A percentile compares a stretch with the other conserved stretches of the same genome.
These are phyloP conservation scores for Chrysina gloriosa DNA, from an alignment of 2,888 invertebrate species.

Conservation along the genomic window DNA sequence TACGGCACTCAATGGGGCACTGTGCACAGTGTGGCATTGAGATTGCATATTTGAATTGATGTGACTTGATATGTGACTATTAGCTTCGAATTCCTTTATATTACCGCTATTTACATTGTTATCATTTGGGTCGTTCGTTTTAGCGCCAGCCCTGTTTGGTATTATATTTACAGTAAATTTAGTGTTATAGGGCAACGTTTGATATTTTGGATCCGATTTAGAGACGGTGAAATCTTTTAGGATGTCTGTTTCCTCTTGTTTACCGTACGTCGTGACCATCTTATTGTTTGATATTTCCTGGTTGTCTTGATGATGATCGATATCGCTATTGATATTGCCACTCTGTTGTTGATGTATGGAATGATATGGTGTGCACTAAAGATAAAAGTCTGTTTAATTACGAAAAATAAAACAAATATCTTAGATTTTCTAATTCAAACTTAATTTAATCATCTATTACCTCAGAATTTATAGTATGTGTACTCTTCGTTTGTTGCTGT, in stretches of 20 bases:
- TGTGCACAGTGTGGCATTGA: conserved; percentile 68
- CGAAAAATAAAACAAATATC: background rate
- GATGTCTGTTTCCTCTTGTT: conserved; percentile 59
- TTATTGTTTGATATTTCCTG: conserved; percentile 54
- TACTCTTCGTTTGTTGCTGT: conserved; percentile 62
- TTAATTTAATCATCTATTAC: conserved; percentile 49
- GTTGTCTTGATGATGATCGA: conserved; percentile 50
- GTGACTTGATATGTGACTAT: conserved; percentile 53
- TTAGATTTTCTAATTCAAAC: background rate
- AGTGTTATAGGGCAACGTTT: conserved; percentile 90
- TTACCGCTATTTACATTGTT: conserved; percentile 45
- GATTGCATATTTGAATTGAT: conserved; percentile 47
- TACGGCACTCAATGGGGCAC: conserved; percentile 69
- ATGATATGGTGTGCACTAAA: conserved; percentile 63
- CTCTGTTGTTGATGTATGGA: conserved; percentile 60
- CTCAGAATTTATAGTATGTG: conserved; percentile 58
- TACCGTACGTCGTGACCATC: conserved; percentile 42
- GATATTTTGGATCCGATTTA: conserved; percentile 91
- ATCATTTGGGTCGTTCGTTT: conserved; percentile 47
- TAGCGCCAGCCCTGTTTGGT: conserved; percentile 61
- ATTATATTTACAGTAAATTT: conserved; percentile 79
- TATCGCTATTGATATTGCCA: conserved; percentile 60
- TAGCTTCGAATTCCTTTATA: conserved; percentile 48
- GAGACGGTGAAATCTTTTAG: conserved; percentile 79
- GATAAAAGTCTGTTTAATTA: no score